Evolutionary conservation across 2,113 vertebrate species (phyloP).

Genomic region (Toxotes chatareus): DNA sequence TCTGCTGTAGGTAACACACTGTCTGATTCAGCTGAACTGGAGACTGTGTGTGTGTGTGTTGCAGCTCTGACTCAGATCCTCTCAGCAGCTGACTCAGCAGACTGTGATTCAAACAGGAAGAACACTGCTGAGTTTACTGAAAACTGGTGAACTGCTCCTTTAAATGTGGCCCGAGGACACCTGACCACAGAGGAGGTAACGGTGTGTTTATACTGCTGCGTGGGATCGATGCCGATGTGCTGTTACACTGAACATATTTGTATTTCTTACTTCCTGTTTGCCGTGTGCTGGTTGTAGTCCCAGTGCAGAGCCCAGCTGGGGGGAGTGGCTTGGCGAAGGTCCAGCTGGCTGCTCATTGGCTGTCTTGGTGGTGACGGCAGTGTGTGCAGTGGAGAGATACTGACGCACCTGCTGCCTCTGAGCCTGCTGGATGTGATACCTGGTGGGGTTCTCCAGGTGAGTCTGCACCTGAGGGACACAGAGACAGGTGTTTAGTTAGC

Average conservation of each 20-base stretch:
- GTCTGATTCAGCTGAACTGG: no score
- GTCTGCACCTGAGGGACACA: conserved; percentile 85
- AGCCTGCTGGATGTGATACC: conserved; percentile 90
- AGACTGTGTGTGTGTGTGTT: neutral
- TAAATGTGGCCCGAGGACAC: neutral
- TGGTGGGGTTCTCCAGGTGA: conserved; percentile 90
- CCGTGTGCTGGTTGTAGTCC: conserved; percentile 66
- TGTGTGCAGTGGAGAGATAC: conserved; percentile 88
- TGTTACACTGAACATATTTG: neutral
- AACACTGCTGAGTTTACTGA: neutral
- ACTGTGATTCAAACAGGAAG: conserved; percentile 14
- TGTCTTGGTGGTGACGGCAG: conserved; percentile 78
- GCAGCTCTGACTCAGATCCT: conserved; percentile 49
- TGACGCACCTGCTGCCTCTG: conserved; percentile 90
- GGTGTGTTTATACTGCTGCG: no score
- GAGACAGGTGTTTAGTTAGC: neutral
- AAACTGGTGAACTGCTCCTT: neutral
- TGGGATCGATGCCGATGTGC: no score
- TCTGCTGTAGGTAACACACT: no score
- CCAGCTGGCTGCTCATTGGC: conserved; percentile 78
- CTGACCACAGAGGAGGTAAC: no score
- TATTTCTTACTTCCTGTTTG: conserved; percentile 78
- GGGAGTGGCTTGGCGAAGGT: conserved; percentile 42
- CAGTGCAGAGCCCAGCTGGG: conserved; percentile 67
- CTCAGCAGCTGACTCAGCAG: conserved; percentile 23